phyloP scores from a whole-genome alignment of 2,888 invertebrate genomes.

The Nephrotoma appendiculata region DNA sequence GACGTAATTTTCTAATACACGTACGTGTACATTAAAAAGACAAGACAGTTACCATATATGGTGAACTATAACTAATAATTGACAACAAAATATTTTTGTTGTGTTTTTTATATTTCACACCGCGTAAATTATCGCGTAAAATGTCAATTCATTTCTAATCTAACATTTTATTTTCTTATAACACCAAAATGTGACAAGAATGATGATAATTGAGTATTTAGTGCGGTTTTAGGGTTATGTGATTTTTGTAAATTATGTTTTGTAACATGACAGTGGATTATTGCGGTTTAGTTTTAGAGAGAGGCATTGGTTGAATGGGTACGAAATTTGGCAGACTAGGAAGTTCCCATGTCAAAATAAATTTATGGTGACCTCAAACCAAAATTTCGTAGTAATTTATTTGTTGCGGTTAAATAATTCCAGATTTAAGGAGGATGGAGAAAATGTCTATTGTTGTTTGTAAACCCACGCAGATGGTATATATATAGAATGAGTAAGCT shows the following conservation, averaged over 20 bases:
- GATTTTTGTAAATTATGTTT: neutral
- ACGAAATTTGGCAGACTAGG: neutral
- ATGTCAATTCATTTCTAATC: neutral
- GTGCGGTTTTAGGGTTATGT: neutral
- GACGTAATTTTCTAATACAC: neutral
- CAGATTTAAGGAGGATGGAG: neutral
- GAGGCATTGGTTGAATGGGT: neutral
- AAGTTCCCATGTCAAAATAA: neutral
- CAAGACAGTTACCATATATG: neutral
- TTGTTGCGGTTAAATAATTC: neutral
- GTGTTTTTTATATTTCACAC: neutral
- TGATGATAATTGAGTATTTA: neutral
- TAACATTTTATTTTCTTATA: neutral
- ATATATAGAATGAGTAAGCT: too few relatives aligned
- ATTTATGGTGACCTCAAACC: neutral
- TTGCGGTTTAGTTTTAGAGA: neutral
- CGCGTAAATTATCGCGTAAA: neutral
- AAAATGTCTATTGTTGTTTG: neutral
- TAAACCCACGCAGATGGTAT: too few relatives aligned
- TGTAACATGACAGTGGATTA: neutral
- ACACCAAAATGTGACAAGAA: neutral
- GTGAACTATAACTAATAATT: neutral
- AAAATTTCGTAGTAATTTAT: neutral
- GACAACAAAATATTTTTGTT: neutral
- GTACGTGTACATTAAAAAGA: neutral